Evolutionary conservation across 2,113 vertebrate species (phyloP), one percentile per base, ranked within the genome.

Genomic region (Myotis lucifugus): DNA sequence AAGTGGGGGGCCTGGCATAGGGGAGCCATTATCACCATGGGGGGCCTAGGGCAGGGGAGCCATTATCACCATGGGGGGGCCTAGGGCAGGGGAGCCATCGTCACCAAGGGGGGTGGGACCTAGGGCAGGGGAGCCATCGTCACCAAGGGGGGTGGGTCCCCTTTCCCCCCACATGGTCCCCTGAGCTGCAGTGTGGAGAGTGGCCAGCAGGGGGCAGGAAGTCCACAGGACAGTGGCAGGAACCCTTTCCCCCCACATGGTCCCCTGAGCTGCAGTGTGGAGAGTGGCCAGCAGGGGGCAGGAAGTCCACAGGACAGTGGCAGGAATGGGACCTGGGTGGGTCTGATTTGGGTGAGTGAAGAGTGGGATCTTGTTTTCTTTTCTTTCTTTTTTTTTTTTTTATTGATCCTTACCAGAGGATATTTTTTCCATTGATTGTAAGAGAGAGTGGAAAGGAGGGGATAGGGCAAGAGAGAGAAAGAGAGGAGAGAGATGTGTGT

Each of bases 241-340:
- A 27, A 25, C n/a, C n/a, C 8, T 3, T 7, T 5, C 29, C 74
- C 9, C 50, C 1, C 61, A 3, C 8, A 0, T 25, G 23, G 69
- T 50, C 77, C 37, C 25, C 8, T 21, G 48, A 34, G 69, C 46
- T 84, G 70, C 54, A 69, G 64, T 48, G 42, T 11, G 21, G 3
- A 21, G 10, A 19, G 11, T 2, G 17, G 72, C 50, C 42, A 73
- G 66, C 23, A 78, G 87, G 46, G 83, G 66, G 34, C 73, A 34
- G 61, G 76, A 12, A 5, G 40, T 74, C 8, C 5, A 17, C 19
- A 40, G 37, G 40, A 29, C 78, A 32, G 40, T 11, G 18, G 18
- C 40, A 23, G 40, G 40, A 27, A 25, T 18, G 37, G 81, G 29
- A 29, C 40, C 46, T 13, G 1, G 8, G 15, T 50, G 29, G 46